Base-by-base conservation (phyloP, 2,797 vertebrate species). In the Cryptoprocta ferox region DNA sequence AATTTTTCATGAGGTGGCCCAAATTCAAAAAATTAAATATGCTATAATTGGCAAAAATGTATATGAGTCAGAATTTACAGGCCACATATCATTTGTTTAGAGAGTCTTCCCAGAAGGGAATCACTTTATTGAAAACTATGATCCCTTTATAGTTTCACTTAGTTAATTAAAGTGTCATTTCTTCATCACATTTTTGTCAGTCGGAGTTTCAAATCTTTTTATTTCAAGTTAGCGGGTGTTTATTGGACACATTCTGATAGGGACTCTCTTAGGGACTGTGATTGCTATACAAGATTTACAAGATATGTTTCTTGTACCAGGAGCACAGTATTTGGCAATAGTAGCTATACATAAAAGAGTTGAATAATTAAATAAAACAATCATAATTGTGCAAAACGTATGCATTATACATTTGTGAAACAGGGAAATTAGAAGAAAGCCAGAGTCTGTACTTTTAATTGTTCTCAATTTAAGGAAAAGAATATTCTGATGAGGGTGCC, bases 101-200 rank as follows among this genome's bases (percentile, higher is more conserved):
- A 65, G 50, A 56, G 3, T 71, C 16, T 90, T 80, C 76, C 0
- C 30, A 65, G 28, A 94, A 84, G 7, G 6, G 9, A 85, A 84
- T 32, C 39, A 61, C 71, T 81, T 76, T 71, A 59, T 56, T 83
- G 79, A 66, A 89, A 83, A 81, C 3, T 39, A n/a, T 78, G 18
- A 32, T 61, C 21, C 45, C 50, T 90, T 92, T 85, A 28, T 61
- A 91, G 82, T 79, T 94, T 97, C 39, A 76, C 12, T 92, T 86
- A 53, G 61, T 82, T 89, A 89, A 82, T 50, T 19, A 71, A 91
- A 78, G 1, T 83, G 7, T n/a, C 81, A 94, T 53, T 32, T 78
- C 63, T 84, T 78, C 68, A 90, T 89, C 19, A 82, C 19, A 79
- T 80, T 32, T 94, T 83, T 76, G 1, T 87, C 32, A 14, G 7